Conservation (phyloP, 1,140 invertebrate species). For the Nasonia giraulti region DNA sequence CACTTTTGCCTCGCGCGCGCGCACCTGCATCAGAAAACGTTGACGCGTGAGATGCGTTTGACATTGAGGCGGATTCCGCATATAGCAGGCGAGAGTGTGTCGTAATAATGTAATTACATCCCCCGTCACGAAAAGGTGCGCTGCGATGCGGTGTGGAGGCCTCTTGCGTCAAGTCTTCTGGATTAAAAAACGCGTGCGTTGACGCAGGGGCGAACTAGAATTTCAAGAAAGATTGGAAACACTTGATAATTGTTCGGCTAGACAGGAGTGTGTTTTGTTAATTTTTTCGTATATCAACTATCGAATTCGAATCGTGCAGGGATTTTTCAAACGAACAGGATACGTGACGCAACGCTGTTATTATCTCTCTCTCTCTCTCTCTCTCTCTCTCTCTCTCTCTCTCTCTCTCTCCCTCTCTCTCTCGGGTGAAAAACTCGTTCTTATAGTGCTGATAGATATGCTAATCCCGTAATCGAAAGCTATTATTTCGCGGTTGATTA, state of each 20-base stretch:
- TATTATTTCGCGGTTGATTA: background rate
- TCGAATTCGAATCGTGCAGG: too few relatives aligned
- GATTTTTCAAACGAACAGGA: background rate
- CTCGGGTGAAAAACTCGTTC: background rate
- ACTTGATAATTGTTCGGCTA: too few relatives aligned
- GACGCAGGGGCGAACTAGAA: too few relatives aligned
- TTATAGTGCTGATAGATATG: background rate
- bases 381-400: background rate
- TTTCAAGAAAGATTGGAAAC: too few relatives aligned
- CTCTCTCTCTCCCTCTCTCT: background rate
- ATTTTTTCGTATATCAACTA: too few relatives aligned
- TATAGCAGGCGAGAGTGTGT: background rate
- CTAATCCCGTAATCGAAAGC: background rate
- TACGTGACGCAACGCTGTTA: background rate
- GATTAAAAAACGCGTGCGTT: too few relatives aligned
- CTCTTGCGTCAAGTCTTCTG: too few relatives aligned
- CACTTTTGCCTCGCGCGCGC: background rate
- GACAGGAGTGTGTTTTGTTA: too few relatives aligned
- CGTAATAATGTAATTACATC: background rate
- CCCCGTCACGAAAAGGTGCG: background rate
- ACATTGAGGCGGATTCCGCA: slow-evolving; percentile 14
- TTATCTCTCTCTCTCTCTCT: background rate
- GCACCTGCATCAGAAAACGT: background rate
- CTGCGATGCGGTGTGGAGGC: background rate
- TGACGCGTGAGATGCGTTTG: slow-evolving; percentile 22